Base-by-base conservation (phyloP, 2,797 vertebrate species). In the Benthosema pterotum region DNA sequence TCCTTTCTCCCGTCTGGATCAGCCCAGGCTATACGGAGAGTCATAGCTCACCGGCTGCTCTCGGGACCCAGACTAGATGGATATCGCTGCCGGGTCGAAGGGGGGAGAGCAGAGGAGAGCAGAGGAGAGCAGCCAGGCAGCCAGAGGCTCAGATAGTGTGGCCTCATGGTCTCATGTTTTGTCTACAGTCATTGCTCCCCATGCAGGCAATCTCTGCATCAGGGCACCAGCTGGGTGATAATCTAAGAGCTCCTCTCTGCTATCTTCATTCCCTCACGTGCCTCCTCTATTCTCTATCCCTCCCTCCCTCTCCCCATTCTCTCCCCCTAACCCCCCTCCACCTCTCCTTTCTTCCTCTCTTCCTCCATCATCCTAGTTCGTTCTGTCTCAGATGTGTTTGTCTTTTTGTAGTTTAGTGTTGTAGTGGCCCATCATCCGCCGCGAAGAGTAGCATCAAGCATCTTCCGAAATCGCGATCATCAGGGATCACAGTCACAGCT, bases 111-210 rank as follows among this genome's bases (percentile, higher is more conserved):
- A n/a, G n/a, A n/a, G n/a, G n/a, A n/a, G n/a, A n/a, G n/a, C n/a
- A n/a, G n/a, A n/a, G n/a, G n/a, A n/a, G n/a, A n/a, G n/a, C n/a
- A n/a, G n/a, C n/a, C n/a, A n/a, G n/a, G n/a, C n/a, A n/a, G n/a
- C n/a, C 28, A 16, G 42, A 54, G 66, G 53, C 60, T 63, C 65
- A 72, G 60, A 73, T 65, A 57, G 63, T 48, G 71, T 71, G 78
- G 65, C 65, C n/a, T n/a, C n/a, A n/a, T n/a, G 48, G 63, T 54
- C 58, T 9, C 32, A 65, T 93, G 87, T 93, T 94, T 90, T 90
- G 93, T 90, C 92, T 92, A 81, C 68, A 63, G 55, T 74, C 78
- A n/a, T 63, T 60, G 67, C 48, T 75, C 68, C 75, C 69, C 71
- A 65, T 78, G 59, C 69, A 45, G 51, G 54, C 73, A 89, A 91